Evolutionary conservation across 2,113 vertebrate species (phyloP).

Genomic region (Rhinopomastus cyanomelas): DNA sequence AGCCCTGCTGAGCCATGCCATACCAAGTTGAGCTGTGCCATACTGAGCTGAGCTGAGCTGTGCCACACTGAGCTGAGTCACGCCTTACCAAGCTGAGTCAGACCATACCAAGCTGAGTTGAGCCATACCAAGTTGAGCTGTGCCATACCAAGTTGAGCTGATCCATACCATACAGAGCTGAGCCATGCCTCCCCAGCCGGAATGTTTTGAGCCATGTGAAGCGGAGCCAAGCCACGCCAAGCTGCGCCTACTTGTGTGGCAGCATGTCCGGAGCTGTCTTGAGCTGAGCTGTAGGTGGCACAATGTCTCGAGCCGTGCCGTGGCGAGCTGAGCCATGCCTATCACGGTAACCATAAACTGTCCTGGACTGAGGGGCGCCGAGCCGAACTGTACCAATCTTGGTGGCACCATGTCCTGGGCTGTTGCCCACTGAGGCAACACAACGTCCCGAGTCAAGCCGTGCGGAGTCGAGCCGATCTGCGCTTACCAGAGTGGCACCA

Average conservation of each 20-base stretch:
- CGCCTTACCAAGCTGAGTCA: background rate
- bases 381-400: background rate
- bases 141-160: no score
- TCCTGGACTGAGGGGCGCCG: background rate
- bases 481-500: background rate
- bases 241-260: no score
- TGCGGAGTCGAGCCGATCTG: background rate
- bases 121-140: background rate
- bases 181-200: background rate
- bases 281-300: background rate
- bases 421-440: background rate
- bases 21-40: no score
- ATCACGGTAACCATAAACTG: no score
- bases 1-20: background rate
- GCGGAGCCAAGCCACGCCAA: no score
- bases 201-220: background rate
- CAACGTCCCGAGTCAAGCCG: background rate
- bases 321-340: background rate
- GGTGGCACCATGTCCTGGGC: accelerated
- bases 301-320: background rate
- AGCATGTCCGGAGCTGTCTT: background rate
- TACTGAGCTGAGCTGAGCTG: background rate
- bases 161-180: no score
- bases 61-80: background rate
- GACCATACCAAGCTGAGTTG: no score